Evolutionary conservation across 2,888 invertebrate genomes (phyloP), one percentile per base, ranked within the genome.

Genomic region (Atethmia centrago): DNA sequence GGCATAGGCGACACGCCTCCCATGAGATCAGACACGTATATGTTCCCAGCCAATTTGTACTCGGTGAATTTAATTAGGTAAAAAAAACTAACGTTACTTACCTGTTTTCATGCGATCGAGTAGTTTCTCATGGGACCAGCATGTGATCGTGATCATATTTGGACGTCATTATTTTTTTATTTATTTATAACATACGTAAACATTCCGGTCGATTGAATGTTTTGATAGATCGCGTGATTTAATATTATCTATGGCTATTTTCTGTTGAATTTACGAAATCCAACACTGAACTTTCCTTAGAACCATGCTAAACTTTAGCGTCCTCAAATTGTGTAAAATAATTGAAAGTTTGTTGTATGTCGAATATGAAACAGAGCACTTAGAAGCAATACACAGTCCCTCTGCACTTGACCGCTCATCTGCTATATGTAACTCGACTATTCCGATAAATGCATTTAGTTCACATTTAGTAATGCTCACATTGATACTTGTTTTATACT

Each of bases 21-120:
- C 74, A 59, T 73, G 85, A 77, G 73, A 84, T 80, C 65, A 63
- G 80, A 84, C 74, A 73, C 75, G 71, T 73, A 77, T 69, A 55
- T 56, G 65, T 87, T 84, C 81, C 77, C 82, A 86, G 73, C 73
- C 84, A 86, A 87, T 89, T 86, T 89, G 86, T 86, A 75, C 77
- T 25, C 66, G 71, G 66, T 75, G 72, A 61, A 72, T 80, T 85
- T 88, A 87, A 88, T 87, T 83, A 86, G 73, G 69, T 77, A 76
- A 9, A 83, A 86, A 83, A 84, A 84, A 80, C 74, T 75, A 71
- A 80, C 80, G 78, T 74, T 73, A 74, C 74, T 76, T 82, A 73
- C 83, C 72, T 75, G 83, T 82, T 85, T 84, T 62, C 62, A 77
- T 80, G 65, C 70, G 74, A 65, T 65, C 61, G 73, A 77, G 79